Evolutionary conservation across 2,113 vertebrate genomes (phyloP).

Genomic region (Pogona vitticeps): DNA sequence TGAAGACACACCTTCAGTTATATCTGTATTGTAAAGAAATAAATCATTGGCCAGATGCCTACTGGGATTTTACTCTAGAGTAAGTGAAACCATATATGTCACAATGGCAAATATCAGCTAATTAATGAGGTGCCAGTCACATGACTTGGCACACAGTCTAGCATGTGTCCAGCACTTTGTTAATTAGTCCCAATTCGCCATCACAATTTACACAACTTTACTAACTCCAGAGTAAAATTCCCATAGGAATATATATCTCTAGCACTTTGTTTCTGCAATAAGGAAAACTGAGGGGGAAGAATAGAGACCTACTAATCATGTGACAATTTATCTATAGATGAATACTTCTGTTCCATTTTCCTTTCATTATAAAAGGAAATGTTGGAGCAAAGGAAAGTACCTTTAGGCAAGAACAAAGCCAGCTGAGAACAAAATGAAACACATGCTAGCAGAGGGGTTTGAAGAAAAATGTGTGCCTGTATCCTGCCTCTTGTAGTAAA

Average conservation of each 20-base stretch:
- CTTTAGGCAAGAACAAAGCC: constrained; percentile 51
- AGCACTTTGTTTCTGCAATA: neutral
- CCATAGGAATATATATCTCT: fast-evolving
- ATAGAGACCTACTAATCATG: neutral
- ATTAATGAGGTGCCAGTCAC: no score
- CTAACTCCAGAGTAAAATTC: no score
- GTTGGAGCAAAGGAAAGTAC: constrained; percentile 46
- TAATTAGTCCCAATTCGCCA: no score
- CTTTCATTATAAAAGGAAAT: constrained; percentile 32
- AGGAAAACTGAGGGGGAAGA: constrained; percentile 39
- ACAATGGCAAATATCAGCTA: no score
- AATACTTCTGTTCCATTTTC: constrained; percentile 33
- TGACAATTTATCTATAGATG: constrained; percentile 29
- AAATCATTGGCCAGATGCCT: no score
- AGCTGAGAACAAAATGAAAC: constrained; percentile 21
- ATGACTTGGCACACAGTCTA: no score
- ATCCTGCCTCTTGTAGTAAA: neutral
- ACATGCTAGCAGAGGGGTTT: neutral
- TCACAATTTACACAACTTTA: no score
- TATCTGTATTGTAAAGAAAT: neutral
- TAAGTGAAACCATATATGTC: no score
- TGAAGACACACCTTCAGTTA: neutral
- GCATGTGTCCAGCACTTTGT: no score
- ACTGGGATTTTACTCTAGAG: no score
- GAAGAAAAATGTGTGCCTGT: neutral